Conservation (phyloP, 92 coral and sea anemone genomes). For the Umimayanthus kanabou region DNA sequence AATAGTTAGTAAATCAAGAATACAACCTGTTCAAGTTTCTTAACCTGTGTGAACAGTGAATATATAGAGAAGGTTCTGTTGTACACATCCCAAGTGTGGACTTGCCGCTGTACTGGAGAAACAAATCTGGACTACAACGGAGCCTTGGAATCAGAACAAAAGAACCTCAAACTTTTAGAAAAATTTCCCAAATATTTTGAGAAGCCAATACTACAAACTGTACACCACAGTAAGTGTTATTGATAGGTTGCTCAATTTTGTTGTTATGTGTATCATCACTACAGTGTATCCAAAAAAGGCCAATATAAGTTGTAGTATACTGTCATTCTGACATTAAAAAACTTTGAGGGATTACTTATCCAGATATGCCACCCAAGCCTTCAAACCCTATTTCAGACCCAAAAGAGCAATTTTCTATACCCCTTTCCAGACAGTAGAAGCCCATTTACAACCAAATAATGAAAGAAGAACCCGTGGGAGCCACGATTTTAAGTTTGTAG, state of each 20-base stretch:
- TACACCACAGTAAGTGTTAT: conserved; percentile 81
- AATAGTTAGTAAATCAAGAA: background rate
- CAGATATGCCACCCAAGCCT: no score
- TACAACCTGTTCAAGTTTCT: background rate
- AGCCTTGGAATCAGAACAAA: conserved; percentile 75
- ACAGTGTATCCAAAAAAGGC: background rate
- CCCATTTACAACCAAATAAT: no score
- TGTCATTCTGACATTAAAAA: no score
- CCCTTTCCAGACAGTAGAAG: no score
- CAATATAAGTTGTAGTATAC: no score
- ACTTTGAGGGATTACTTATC: no score
- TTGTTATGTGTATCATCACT: background rate
- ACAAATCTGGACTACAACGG: conserved; percentile 71
- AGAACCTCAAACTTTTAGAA: conserved; percentile 60
- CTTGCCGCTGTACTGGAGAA: conserved; percentile 77
- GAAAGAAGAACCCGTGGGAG: no score
- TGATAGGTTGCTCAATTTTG: background rate
- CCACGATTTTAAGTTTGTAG: no score
- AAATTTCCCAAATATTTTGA: conserved; percentile 74
- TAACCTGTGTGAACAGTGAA: conserved; percentile 68
- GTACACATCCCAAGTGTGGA: conserved; percentile 91
- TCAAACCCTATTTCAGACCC: no score
- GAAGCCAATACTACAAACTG: conserved; percentile 63
- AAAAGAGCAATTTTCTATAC: no score
- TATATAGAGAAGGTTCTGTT: conserved; percentile 80